A percentile compares a stretch with the other conserved stretches of the same genome.
Conservation (phyloP, 2,113 vertebrate genomes). For the Mesoclemmys tuberculata region DNA sequence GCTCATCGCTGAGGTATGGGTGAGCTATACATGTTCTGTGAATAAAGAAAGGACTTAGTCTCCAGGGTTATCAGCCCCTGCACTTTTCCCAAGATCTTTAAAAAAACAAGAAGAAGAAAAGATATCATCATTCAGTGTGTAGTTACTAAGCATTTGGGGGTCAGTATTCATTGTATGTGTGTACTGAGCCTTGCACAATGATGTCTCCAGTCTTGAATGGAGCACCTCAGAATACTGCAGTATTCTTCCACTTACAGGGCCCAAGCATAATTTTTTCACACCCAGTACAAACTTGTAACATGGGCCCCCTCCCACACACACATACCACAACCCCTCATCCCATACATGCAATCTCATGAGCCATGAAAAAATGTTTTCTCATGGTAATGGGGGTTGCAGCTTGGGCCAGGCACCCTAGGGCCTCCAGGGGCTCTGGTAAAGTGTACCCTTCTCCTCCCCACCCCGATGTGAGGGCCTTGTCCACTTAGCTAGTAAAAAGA, state of each 20-base stretch:
- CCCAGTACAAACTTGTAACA: no score
- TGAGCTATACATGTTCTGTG: conserved; percentile 46
- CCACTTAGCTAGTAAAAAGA: neutral
- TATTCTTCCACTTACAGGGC: neutral
- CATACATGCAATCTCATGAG: no score
- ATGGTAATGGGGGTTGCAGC: no score
- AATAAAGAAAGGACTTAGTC: conserved; percentile 64
- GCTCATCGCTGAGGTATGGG: conserved; percentile 52
- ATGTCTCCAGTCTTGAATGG: neutral
- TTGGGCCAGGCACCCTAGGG: no score
- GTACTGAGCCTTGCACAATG: neutral
- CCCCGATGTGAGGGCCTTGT: neutral
- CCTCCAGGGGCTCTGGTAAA: no score
- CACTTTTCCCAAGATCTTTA: conserved; percentile 60
- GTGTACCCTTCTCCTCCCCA: no score
- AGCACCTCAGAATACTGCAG: neutral
- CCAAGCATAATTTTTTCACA: no score
- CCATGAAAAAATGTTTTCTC: no score
- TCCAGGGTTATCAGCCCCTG: conserved; percentile 26
- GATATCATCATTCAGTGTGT: neutral
- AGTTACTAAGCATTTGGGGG: neutral
- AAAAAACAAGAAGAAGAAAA: neutral
- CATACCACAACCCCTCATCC: no score
- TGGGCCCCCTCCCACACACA: no score
- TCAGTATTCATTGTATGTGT: neutral